Percentiles rank a stretch among this genome's conserved stretches.
Evolutionary conservation across 2,888 invertebrate species (phyloP).

Genomic region (Nezara viridula): DNA sequence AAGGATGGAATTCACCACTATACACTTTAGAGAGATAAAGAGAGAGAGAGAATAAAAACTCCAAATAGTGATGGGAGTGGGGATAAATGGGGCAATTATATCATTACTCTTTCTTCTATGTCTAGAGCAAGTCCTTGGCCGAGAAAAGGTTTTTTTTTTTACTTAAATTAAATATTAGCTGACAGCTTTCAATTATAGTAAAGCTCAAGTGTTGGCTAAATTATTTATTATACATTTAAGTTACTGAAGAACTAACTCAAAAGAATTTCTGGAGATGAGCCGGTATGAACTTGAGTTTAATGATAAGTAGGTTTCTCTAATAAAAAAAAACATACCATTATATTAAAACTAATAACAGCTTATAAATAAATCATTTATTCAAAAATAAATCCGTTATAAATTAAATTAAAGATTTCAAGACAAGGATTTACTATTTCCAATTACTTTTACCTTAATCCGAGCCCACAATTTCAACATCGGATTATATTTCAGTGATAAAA

Average conservation of each 20-base stretch:
- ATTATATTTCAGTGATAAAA: too few species aligned
- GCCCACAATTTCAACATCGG: too few species aligned
- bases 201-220: neutral
- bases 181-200: neutral
- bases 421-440: too few species aligned
- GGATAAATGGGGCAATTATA: neutral
- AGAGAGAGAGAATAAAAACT: neutral
- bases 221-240: neutral
- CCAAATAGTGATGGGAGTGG: neutral
- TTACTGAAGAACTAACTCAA: neutral
- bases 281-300: too few species aligned
- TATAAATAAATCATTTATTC: neutral
- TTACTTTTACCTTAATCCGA: too few species aligned
- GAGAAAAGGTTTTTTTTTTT: neutral
- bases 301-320: too few species aligned
- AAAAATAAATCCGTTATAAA: neutral
- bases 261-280: too few species aligned
- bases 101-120: neutral
- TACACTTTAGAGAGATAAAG: neutral
- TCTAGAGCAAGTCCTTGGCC: neutral
- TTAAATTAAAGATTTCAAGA: too few species aligned
- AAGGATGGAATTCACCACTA: neutral
- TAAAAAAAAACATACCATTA: too few species aligned
- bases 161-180: neutral
- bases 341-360: neutral